Conservation (phyloP, 2,888 invertebrate genomes). For the Lysandra bellargus region DNA sequence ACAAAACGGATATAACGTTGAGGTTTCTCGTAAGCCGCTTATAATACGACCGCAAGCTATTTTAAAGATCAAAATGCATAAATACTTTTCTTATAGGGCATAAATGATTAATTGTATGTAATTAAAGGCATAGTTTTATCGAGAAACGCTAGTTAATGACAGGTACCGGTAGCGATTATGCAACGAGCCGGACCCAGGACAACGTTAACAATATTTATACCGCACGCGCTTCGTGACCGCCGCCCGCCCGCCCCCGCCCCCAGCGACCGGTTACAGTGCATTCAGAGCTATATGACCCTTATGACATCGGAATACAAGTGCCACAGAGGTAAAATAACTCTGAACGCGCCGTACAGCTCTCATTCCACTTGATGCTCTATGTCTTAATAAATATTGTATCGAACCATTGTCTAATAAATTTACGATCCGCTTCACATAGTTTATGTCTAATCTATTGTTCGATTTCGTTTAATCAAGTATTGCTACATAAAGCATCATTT, state of each 20-base stretch:
- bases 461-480: neutral
- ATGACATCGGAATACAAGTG: neutral
- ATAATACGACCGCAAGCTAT: conserved; percentile 33
- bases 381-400: conserved; percentile 38
- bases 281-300: neutral
- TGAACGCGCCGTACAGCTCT: conserved; percentile 35
- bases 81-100: conserved; percentile 40
- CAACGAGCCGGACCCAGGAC: conserved; percentile 72
- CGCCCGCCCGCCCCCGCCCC: neutral
- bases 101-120: conserved; percentile 51
- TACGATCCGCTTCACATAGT: conserved; percentile 32
- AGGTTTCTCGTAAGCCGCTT: conserved; percentile 6
- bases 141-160: conserved; percentile 54
- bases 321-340: neutral
- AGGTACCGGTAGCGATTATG: conserved; percentile 64
- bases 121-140: conserved; percentile 53
- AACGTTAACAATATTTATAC: conserved; percentile 63
- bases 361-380: conserved; percentile 43
- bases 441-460: conserved; percentile 8
- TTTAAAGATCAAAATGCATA: conserved; percentile 40
- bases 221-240: conserved; percentile 56
- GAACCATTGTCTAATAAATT: conserved; percentile 38
- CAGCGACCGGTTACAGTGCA: conserved; percentile 47
- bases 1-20: conserved; percentile 15
- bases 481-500: conserved; percentile 24